Base-by-base conservation (phyloP, 2,797 vertebrate genomes). In the Enteromius radiatus region DNA sequence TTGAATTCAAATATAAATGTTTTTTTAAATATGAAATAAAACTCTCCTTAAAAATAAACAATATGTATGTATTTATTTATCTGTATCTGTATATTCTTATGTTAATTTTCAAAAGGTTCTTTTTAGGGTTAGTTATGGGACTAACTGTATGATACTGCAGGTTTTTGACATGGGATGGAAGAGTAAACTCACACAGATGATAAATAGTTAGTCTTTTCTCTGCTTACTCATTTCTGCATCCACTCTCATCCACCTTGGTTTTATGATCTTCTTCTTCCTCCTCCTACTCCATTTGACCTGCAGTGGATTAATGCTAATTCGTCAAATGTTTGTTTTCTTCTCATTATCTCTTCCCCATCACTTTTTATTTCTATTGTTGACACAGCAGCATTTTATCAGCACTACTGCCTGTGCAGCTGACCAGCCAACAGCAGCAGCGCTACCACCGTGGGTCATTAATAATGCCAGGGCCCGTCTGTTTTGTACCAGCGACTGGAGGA, bases 271-370 rank as follows among this genome's bases (percentile, higher is more conserved):
- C 54, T 31, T 64, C 26, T 28, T 78, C 59, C 59, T 70, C 23
- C 54, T 73, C 21, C 41, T 36, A 47, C 41, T 45, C 54, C 8
- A 63, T 49, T 73, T 49, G 54, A 73, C 92, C 86, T 69, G 88
- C 91, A 88, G 89, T 86, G 90, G 91, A 88, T 91, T 88, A 92
- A 92, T 93, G 90, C 93, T 49, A 33, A 73, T 71, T 73, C 21
- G 33, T 73, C 31, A 73, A 73, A 73, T 26, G 31, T 63, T 61
- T 73, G 78, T 63, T 81, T 81, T 71, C 41, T 26, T 49, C 56
- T 36, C 21, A 11, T 38, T 26, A 73, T 63, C 31, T 63, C 5
- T 54, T 28, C n/a, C 15, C 64, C 33, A 31, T 64, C 56, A 19
- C 56, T 47, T 36, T 71, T 71, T 45, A n/a, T 21, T 81, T n/a